phyloP scores from a whole-genome alignment of 1,140 invertebrate species.

The Caenorhabditis latens region DNA sequence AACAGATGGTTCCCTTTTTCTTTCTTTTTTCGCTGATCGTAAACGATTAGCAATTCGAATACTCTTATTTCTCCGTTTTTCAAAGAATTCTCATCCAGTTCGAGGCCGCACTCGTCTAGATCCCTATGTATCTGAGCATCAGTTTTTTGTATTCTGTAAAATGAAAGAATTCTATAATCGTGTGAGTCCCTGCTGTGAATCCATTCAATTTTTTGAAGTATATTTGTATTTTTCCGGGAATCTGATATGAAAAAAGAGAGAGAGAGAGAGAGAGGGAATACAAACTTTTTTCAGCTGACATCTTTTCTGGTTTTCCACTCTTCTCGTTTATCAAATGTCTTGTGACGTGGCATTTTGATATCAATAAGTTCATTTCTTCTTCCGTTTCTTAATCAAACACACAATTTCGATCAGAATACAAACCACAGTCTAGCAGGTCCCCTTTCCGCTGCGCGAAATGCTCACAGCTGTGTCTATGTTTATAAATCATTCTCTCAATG shows the following conservation, averaged over 20 bases:
- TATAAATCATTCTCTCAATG: not conserved
- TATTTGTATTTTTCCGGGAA: no score
- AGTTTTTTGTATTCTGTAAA: no score
- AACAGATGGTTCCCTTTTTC: slow-evolving; percentile 5
- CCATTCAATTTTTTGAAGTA: no score
- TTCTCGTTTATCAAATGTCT: no score
- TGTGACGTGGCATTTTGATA: slow-evolving; percentile 6
- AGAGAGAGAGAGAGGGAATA: no score
- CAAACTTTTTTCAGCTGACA: no score
- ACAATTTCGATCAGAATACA: slow-evolving; percentile 5
- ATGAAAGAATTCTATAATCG: no score
- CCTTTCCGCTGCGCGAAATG: not conserved
- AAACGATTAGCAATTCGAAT: not conserved
- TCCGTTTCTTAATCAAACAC: not conserved
- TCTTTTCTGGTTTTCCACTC: no score
- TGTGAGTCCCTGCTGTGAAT: no score
- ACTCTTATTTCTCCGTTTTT: not conserved
- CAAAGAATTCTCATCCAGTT: not conserved
- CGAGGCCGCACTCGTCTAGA: no score
- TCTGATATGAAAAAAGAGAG: no score
- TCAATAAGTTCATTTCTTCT: not conserved
- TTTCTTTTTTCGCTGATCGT: not conserved
- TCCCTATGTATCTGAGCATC: no score
- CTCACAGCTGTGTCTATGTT: slow-evolving; percentile 19
- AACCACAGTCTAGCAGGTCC: not conserved